Evolutionary conservation across 2,113 vertebrate genomes (phyloP), one percentile per base, ranked within the genome.

Genomic region (Nothocercus nigrocapillus): DNA sequence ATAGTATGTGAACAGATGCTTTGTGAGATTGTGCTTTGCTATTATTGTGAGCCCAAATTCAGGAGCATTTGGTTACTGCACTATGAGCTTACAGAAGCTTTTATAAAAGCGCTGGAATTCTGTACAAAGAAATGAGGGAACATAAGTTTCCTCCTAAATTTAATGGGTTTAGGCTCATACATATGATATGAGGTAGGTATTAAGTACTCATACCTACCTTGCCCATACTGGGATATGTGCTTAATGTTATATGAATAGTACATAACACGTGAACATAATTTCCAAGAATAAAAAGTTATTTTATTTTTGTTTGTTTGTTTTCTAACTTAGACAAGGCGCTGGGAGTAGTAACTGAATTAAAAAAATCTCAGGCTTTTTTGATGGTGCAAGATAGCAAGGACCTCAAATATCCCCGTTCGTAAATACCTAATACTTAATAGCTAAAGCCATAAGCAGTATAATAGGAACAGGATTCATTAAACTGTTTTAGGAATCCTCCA

Each of bases 11-110:
- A 89, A 32, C 4, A 7, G 16, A 14, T 85, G 24, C 13, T 66
- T 4, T 38, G 47, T 59, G 32, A 11, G 42, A 18, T 0, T 51
- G 19, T 34, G 9, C 72, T 36, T 64, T 49, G 8, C 7, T 1
- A 0, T 45, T 67, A 66, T 28, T 83, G 16, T 47, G 24, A 94
- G 51, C n/a, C 66, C 75, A 54, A 81, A 66, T 76, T 62, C 40
- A 79, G 22, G 13, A 76, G 17, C 28, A 30, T 38, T 72, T 82
- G 5, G 5, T 85, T 88, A 78, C 13, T 77, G 36, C 82, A 28
- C 64, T 49, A 54, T 47, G 88, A 82, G 24, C 11, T 75, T 80
- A 17, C 17, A 56, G 47, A 15, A 85, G 8, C 2, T 3, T 24
- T 45, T 47, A 13, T 16, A 9, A 6, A 79, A 73, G 12, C 22